Evolutionary conservation across 2,888 invertebrate species (phyloP).

Genomic region (Agrotis segetum): DNA sequence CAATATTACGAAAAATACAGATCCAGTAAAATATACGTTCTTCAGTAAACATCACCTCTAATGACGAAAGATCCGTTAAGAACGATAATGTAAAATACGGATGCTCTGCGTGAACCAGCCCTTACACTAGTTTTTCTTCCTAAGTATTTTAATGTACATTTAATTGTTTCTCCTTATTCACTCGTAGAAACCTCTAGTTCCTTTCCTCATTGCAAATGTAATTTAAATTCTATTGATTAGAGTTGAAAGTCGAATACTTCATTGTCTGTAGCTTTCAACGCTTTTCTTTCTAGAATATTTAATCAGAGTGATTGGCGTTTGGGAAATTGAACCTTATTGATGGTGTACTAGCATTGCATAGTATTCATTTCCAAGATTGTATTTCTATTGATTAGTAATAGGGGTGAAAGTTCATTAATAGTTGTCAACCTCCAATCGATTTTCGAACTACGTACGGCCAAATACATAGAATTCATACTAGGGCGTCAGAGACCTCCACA

Average conservation of each 20-base stretch:
- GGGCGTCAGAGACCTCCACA: no score
- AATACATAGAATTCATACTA: no score
- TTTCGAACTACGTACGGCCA: no score
- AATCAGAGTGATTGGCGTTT: not conserved
- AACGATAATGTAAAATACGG: no score
- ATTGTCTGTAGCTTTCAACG: constrained; percentile 14
- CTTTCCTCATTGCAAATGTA: not conserved
- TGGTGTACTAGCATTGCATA: not conserved
- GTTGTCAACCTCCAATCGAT: no score
- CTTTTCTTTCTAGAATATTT: constrained; percentile 24
- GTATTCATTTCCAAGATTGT: not conserved
- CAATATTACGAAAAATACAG: no score
- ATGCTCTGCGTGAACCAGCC: no score
- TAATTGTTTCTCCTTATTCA: constrained; percentile 11
- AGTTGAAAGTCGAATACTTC: constrained; percentile 18
- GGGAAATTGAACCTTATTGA: constrained; percentile 1
- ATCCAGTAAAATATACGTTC: no score
- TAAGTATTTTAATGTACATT: not conserved
- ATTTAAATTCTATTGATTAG: not conserved
- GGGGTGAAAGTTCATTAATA: not conserved
- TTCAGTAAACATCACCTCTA: no score
- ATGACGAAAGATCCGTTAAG: no score
- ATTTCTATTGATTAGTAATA: constrained; percentile 1
- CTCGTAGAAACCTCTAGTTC: not conserved
- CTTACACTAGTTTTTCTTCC: constrained; percentile 16